phyloP scores from a whole-genome alignment of 2,113 vertebrate species.

The Psilopogon haemacephalus region DNA sequence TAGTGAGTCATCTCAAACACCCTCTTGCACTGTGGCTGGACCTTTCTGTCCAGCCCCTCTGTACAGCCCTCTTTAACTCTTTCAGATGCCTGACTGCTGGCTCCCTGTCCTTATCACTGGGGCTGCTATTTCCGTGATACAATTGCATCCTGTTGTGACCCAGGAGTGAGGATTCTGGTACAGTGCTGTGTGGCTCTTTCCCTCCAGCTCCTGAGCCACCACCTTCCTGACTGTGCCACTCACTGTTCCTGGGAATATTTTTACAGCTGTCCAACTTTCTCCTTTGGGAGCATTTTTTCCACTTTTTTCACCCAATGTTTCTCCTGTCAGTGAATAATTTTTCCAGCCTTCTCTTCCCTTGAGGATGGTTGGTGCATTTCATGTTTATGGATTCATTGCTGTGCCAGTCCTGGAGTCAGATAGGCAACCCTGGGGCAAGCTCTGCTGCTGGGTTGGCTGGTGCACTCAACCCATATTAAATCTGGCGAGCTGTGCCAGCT shows the following conservation, averaged over 20 bases:
- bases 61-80: background rate
- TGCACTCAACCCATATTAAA: background rate
- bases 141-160: background rate
- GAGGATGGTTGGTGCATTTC: fast-evolving
- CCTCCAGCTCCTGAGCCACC: background rate
- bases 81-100: background rate
- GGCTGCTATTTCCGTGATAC: background rate
- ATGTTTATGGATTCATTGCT: background rate
- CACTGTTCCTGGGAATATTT: constrained; percentile 32
- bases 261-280: constrained; percentile 31
- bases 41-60: background rate
- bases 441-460: background rate
- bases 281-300: background rate
- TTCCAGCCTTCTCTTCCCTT: constrained; percentile 20
- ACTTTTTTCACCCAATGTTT: background rate
- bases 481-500: background rate
- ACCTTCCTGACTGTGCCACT: background rate
- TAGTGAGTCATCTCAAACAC: constrained; percentile 30
- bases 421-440: background rate
- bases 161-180: background rate
- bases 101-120: background rate
- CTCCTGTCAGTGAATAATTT: constrained; percentile 15
- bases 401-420: background rate
- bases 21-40: constrained; percentile 1
- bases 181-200: background rate